These are phyloP conservation scores for Notarius quadriscutis DNA, from an alignment of 2,113 vertebrate species.

Conservation along the genomic window DNA sequence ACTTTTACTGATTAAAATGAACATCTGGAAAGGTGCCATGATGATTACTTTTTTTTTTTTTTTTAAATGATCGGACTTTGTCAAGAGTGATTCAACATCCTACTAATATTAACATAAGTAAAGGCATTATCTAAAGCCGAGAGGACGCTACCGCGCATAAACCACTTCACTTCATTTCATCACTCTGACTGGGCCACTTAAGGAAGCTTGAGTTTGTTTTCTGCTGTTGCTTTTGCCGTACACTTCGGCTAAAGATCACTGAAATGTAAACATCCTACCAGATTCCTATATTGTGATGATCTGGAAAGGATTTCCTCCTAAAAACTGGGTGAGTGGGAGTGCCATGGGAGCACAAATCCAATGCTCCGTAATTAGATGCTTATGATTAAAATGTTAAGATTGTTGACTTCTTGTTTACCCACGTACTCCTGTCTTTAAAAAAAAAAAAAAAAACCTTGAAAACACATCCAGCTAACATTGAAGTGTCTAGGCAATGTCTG, in stretches of 20 bases:
- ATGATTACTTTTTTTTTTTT: background rate
- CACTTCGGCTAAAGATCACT: background rate
- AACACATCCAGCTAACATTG: no score
- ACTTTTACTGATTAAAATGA: background rate
- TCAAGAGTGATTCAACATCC: background rate
- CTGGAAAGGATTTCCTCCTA: background rate
- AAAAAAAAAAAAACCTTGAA: no score
- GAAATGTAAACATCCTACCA: slow-evolving; percentile 39
- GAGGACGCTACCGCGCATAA: background rate
- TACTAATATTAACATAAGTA: background rate
- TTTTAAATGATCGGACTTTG: background rate
- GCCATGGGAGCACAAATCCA: background rate
- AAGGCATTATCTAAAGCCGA: background rate
- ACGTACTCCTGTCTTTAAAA: background rate
- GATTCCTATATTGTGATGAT: slow-evolving; percentile 1
- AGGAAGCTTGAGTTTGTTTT: background rate
- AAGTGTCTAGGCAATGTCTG: no score
- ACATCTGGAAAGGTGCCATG: background rate
- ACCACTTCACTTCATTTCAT: no score
- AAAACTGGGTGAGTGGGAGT: background rate
- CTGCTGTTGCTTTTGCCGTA: slow-evolving; percentile 9
- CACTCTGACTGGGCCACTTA: background rate
- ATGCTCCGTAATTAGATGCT: background rate
- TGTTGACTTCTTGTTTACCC: background rate
- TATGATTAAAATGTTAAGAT: background rate